A percentile compares a stretch with the other conserved stretches of the same genome.
These are phyloP conservation scores for Dendroctonus valens DNA, from an alignment of 1,140 invertebrate genomes.

Conservation along the genomic window DNA sequence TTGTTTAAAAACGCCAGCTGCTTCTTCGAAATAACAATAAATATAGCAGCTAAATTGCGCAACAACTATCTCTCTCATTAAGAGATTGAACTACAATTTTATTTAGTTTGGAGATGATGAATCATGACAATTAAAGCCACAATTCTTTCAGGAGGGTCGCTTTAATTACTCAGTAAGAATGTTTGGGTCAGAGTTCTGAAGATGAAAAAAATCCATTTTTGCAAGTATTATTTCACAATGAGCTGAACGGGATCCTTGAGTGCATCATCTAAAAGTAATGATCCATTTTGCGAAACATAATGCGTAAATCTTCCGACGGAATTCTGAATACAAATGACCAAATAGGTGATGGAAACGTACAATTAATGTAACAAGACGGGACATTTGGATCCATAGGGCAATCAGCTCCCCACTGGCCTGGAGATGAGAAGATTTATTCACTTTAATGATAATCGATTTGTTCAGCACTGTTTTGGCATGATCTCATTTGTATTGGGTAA, in stretches of 20 bases:
- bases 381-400: constrained; percentile 21
- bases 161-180: too few species aligned
- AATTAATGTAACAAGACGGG: constrained; percentile 13
- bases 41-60: constrained; percentile 45
- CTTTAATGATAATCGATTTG: constrained; percentile 21
- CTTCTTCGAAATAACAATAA: constrained; percentile 47
- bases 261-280: too few species aligned
- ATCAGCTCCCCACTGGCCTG: constrained; percentile 17
- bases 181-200: too few species aligned
- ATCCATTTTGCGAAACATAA: too few species aligned
- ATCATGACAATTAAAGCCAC: constrained; percentile 25
- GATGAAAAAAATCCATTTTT: too few species aligned
- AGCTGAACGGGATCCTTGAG: too few species aligned
- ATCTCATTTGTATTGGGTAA: constrained; percentile 7
- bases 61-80: constrained; percentile 36
- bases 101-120: constrained; percentile 21
- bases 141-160: too few species aligned
- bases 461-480: constrained; percentile 11
- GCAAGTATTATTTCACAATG: too few species aligned
- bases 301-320: neutral
- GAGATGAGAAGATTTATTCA: constrained; percentile 22
- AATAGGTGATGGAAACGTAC: constrained; percentile 20
- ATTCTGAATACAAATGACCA: constrained; percentile 12
- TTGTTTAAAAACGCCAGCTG: constrained; percentile 50
- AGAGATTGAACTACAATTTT: constrained; percentile 30